phyloP scores from a whole-genome alignment of 2,113 vertebrate genomes.

The Pseudois nayaur region DNA sequence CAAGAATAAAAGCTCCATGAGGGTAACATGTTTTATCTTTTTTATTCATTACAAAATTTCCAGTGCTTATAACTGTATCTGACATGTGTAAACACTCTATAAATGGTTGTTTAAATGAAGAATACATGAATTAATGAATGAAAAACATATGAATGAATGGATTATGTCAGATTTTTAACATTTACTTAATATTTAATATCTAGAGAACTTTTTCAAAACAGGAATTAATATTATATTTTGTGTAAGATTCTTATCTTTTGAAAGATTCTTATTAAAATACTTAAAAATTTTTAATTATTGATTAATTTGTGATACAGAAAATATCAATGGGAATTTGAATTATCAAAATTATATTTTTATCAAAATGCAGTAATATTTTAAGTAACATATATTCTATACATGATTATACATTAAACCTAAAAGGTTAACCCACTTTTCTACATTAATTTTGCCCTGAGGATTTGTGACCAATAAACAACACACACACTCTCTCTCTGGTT shows the following conservation, averaged over 20 bases:
- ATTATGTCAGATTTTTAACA: not conserved
- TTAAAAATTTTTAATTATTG: not conserved
- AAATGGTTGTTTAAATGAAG: not conserved
- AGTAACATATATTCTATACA: not conserved
- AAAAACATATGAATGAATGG: not conserved
- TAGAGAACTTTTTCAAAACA: not conserved
- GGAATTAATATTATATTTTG: not conserved
- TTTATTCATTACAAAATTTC: not conserved
- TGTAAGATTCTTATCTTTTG: not conserved
- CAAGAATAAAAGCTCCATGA: not conserved
- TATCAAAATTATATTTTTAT: not conserved
- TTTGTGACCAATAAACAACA: not conserved
- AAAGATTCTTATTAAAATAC: not conserved
- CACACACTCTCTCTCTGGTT: not conserved
- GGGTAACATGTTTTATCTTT: not conserved
- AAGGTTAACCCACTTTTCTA: not conserved
- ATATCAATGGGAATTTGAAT: not conserved
- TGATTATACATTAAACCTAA: not conserved
- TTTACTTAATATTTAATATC: not conserved
- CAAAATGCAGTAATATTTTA: not conserved
- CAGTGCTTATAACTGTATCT: not conserved
- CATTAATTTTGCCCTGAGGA: not conserved
- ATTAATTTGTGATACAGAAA: too few species aligned
- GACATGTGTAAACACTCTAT: not conserved
- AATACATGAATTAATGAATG: not conserved